Base-by-base conservation (phyloP, 2,888 invertebrate species). In the Embidobia sp. region DNA sequence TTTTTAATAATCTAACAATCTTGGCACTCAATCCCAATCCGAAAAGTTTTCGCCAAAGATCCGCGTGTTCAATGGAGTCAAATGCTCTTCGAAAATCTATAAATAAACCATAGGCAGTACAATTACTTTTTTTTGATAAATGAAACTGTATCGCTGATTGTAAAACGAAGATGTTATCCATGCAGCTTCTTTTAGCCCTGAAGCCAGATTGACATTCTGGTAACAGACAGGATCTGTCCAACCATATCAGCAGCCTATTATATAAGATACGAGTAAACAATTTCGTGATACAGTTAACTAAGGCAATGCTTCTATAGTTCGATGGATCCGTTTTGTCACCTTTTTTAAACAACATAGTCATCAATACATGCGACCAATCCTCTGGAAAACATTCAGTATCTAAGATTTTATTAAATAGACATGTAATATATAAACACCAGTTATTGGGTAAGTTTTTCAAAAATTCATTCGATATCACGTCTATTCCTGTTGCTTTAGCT, bases 161-260 rank as follows among this genome's bases (percentile, higher is more conserved):
- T 1, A 84, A 53, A 0, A 74, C 55, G 46, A 83, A 83, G 1
- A 82, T 59, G 37, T 80, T 79, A 33, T 84, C 82, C 13, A 66
- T 44, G 3, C 78, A 80, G 2, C 73, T 55, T 19, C 75, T 33
- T 1, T 66, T 49, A 7, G 22, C 48, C 40, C 79, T 59, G 31
- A 81, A 84, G 1, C 80, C 82, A 4, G 22, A 3, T 6, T 22
- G 22, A 22, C 3, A 4, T 6, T 22, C 22, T 4, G 22, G 6
- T 3, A 22, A 6, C 3, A 22, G 22, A 22, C 6, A 4, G 3
- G 22, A 4, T 22, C 3, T 22, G 3, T 22, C 22, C 22, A 22
- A 22, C 22, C 22, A 22, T 6, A 6, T 6, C 3, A 22, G 3
- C 22, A 22, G 6, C 22, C 22, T 22, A 6, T 22, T 22, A 22